Conservation (phyloP, 2,113 vertebrate genomes). For the Microtus ochrogaster region DNA sequence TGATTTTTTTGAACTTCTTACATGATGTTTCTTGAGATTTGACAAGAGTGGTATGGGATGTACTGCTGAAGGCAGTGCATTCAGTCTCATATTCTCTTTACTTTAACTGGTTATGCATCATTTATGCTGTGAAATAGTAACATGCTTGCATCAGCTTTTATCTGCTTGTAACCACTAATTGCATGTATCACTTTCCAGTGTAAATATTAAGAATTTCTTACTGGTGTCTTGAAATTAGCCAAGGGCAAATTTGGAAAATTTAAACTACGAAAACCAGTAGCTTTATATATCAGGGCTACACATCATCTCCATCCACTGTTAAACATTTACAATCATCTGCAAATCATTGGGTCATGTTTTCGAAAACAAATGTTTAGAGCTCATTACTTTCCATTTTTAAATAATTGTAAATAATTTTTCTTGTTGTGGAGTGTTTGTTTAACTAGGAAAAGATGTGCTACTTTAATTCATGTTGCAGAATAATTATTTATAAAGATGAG, state of each 20-base stretch:
- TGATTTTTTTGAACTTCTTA: background rate
- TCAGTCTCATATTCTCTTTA: background rate
- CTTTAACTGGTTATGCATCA: background rate
- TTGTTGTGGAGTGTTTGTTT: too few relatives aligned
- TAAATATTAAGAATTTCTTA: background rate
- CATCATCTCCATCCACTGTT: background rate
- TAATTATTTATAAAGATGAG: too few relatives aligned
- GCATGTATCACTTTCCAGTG: background rate
- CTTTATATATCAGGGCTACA: background rate
- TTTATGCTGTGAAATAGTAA: background rate
- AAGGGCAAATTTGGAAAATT: background rate
- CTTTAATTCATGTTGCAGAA: too few relatives aligned
- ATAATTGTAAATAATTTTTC: too few relatives aligned
- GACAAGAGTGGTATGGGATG: background rate
- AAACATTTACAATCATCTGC: constrained; percentile 24
- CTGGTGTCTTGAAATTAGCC: background rate
- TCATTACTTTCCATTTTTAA: background rate
- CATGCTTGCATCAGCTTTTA: background rate
- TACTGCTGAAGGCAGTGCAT: background rate
- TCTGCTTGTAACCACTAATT: background rate
- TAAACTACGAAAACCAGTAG: background rate
- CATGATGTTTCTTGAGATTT: background rate
- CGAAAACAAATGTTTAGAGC: constrained; percentile 23
- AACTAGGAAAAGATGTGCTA: too few relatives aligned
- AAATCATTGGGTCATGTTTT: background rate